Evolutionary conservation across 2,797 vertebrate genomes (phyloP), one percentile per base, ranked within the genome.

Genomic region (Falco novaeseelandiae): DNA sequence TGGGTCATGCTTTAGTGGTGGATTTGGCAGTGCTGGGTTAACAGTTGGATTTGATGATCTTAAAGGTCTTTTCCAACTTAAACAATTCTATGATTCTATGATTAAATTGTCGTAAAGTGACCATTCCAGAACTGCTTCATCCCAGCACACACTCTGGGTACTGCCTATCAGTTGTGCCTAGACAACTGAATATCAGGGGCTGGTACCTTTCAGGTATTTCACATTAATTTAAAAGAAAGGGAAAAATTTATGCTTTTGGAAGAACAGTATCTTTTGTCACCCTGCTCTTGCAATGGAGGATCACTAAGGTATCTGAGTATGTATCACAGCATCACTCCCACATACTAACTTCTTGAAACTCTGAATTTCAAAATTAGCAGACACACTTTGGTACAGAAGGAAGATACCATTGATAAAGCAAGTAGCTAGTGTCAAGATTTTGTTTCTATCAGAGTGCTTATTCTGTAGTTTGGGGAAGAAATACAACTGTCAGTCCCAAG

Each of bases 61-160:
- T 42, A 42, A 42, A 42, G 42, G 42, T 42, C 42, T 42, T 42
- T 42, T 42, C 42, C 42, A 42, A 42, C 42, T 16, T 42, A 42
- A 42, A 42, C 42, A 42, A 42, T 42, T 42, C 42, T 42, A 42
- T 42, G 42, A 42, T 42, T 42, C 42, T 42, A 78, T 52, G 3
- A 52, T 36, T 76, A 72, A 34, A 49, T 55, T 36, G 1, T 38
- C 51, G 70, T 73, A 34, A 36, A 90, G 20, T 6, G 18, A 89
- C 9, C 16, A 8, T 17, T 82, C 48, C 66, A 70, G 48, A 84
- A 84, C 17, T 27, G 21, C 42, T 77, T 49, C 48, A 82, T 63
- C 17, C 42, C 42, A 73, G 36, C 14, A 87, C 7, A 11, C 0
- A 3, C 15, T 51, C n/a, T 6, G 1, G 11, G 12, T 65, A 65